Evolutionary conservation across 1,140 invertebrate genomes (phyloP).

Genomic region (Belonocnema kinseyi): DNA sequence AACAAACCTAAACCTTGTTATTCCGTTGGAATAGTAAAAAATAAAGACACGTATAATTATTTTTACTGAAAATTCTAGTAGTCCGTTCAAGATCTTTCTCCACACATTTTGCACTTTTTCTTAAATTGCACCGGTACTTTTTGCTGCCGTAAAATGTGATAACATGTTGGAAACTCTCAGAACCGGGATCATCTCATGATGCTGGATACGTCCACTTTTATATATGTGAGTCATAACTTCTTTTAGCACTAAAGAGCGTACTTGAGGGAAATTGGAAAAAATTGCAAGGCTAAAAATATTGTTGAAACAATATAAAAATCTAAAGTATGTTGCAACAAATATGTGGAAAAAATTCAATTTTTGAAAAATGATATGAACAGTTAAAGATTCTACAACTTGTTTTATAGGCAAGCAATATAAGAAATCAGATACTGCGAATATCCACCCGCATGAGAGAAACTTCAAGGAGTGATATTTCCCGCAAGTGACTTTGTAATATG

Average conservation of each 20-base stretch:
- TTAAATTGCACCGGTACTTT: neutral
- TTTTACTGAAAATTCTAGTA: too few relatives aligned
- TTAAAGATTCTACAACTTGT: slow-evolving; percentile 8
- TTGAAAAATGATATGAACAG: neutral
- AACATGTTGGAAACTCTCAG: neutral
- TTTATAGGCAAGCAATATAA: slow-evolving; percentile 9
- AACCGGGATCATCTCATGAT: neutral
- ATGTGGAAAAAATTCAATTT: neutral
- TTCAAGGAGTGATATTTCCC: too few relatives aligned
- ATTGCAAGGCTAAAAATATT: neutral
- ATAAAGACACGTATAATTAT: too few relatives aligned
- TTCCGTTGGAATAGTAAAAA: too few relatives aligned
- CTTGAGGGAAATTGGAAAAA: neutral
- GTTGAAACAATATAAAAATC: neutral
- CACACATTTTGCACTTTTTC: too few relatives aligned
- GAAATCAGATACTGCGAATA: slow-evolving; percentile 16
- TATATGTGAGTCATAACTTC: neutral
- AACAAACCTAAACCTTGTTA: too few relatives aligned
- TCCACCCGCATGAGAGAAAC: slow-evolving; percentile 1
- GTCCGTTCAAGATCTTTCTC: too few relatives aligned
- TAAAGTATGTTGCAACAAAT: neutral
- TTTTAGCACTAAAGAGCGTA: neutral
- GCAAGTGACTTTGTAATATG: too few relatives aligned
- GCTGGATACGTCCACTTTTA: neutral
- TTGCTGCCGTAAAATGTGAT: neutral